Base-by-base conservation (phyloP, 2,888 invertebrate genomes). In the Monopis laevigella region DNA sequence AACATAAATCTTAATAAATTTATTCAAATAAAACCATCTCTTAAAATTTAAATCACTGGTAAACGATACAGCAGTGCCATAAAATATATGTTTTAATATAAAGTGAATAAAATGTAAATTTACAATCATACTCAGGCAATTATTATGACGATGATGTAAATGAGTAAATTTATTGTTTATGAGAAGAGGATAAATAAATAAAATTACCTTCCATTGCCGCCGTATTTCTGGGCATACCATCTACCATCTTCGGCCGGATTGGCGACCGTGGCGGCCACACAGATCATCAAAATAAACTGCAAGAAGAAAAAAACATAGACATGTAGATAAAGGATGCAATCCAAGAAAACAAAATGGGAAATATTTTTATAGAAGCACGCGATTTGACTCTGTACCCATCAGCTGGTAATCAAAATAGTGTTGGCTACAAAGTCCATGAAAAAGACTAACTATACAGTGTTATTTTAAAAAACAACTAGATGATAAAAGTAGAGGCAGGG, bases 191-290 rank as follows among this genome's bases (percentile, higher is more conserved):
- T 32, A 32, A 32, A 17, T 32, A 13, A 32, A 32, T 17, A 17
- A 10, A 32, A 71, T 77, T 63, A 78, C 78, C 70, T 78, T 66
- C 78, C 78, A 49, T 45, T 35, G 34, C 62, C 63, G 43, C 75
- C 77, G 50, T 62, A 74, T 57, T 61, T 63, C 53, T 69, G 62
- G 18, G 75, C 69, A 55, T 68, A 50, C 78, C 78, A 80, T 50
- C 45, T 60, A 47, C 80, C 80, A 43, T 71, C 71, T 50, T 70
- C 61, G 21, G 75, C 18, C 54, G 45, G 51, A 8, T 59, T 58
- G 14, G 62, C 63, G 26, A 59, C 53, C 7, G 58, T 65, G 28
- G 64, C 67, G 3, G 65, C 62, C 38, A 61, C 58, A 65, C 71
- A 70, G 40, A 71, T 46, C 11, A 66, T 66, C 46, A 77, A 45